A percentile compares a stretch with the other conserved stretches of the same genome.
phyloP scores from a whole-genome alignment of 1,140 invertebrate species.

The Delia radicum region DNA sequence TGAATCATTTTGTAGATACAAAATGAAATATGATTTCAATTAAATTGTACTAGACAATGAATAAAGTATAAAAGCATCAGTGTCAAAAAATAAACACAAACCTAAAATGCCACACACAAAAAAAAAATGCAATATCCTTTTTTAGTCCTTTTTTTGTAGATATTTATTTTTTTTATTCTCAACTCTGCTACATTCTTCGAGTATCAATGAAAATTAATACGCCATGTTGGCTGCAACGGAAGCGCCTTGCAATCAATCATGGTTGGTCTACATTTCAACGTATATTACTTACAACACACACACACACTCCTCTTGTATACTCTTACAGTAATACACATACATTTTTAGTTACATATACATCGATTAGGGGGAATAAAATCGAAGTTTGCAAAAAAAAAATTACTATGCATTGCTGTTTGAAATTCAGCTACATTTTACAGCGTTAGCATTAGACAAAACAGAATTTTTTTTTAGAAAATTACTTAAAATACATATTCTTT shows the following conservation, averaged over 20 bases:
- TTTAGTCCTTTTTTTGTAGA: background rate
- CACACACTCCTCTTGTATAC: background rate
- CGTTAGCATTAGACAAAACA: background rate
- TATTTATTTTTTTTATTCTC: background rate
- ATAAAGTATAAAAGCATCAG: background rate
- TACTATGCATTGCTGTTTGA: background rate
- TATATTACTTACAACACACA: background rate
- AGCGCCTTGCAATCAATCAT: constrained; percentile 17
- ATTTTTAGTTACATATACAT: background rate
- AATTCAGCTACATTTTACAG: background rate
- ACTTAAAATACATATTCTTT: background rate
- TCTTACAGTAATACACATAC: background rate
- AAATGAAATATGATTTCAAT: background rate
- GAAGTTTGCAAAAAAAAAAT: background rate
- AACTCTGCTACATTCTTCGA: background rate
- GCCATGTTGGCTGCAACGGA: constrained; percentile 10
- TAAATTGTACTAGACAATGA: background rate
- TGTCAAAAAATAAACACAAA: background rate
- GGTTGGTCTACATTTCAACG: constrained; percentile 4
- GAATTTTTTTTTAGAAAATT: background rate
- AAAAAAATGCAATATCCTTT: background rate
- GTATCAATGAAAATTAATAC: constrained; percentile 14
- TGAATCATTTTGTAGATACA: too few relatives aligned
- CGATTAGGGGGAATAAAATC: background rate
- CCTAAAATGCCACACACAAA: background rate